phyloP scores from a whole-genome alignment of 2,888 invertebrate genomes.

The Hylaea fasciaria region DNA sequence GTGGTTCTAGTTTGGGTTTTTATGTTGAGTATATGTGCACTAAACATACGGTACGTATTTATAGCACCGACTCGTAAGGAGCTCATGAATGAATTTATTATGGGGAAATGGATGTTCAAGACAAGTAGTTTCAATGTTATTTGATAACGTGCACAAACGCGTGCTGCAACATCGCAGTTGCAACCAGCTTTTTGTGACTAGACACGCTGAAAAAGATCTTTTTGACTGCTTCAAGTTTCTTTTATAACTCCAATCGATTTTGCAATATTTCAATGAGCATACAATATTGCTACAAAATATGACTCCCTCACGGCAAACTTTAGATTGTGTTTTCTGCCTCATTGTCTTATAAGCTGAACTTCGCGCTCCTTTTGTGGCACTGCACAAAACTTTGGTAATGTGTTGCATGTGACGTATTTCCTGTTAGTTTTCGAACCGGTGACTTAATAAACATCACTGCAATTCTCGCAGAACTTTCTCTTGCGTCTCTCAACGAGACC shows the following conservation, averaged over 20 bases:
- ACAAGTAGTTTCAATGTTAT: too few species aligned
- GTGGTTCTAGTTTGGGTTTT: background rate
- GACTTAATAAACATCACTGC: background rate
- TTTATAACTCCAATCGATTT: too few species aligned
- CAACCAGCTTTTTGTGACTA: too few species aligned
- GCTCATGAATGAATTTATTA: too few species aligned
- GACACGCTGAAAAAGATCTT: too few species aligned
- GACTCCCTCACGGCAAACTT: slow-evolving; percentile 16
- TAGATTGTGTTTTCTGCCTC: slow-evolving; percentile 24
- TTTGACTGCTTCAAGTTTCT: too few species aligned
- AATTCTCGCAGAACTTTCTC: background rate
- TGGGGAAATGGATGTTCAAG: too few species aligned
- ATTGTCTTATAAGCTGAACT: slow-evolving; percentile 19
- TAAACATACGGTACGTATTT: background rate
- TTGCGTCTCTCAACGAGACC: too few species aligned
- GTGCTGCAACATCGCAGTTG: too few species aligned
- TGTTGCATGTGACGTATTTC: slow-evolving; percentile 26
- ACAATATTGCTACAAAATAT: slow-evolving; percentile 19
- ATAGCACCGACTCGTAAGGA: too few species aligned
- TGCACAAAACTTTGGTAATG: slow-evolving; percentile 28
- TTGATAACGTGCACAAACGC: too few species aligned
- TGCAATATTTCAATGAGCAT: too few species aligned
- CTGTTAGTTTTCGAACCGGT: background rate
- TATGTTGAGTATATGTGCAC: background rate
- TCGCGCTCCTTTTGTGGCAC: slow-evolving; percentile 20